phyloP scores from a whole-genome alignment of 2,888 invertebrate species.

The Drosophila vallismaia region DNA sequence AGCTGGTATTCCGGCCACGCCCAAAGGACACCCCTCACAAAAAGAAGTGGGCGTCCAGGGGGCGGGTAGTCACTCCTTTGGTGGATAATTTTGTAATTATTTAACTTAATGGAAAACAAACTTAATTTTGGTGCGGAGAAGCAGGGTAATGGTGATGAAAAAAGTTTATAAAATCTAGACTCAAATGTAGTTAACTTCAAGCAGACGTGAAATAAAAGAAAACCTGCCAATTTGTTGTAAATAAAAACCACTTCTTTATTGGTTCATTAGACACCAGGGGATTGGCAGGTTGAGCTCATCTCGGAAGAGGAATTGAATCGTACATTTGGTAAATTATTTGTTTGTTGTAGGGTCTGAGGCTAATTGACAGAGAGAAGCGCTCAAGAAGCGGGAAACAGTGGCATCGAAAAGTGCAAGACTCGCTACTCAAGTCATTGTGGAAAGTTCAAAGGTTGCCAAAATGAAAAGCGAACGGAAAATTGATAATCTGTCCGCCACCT shows the following conservation, averaged over 20 bases:
- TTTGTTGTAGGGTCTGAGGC: constrained; percentile 40
- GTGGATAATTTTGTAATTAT: constrained; percentile 78
- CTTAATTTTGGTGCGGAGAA: constrained; percentile 72
- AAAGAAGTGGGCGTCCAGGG: constrained; percentile 1
- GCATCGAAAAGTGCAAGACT: constrained; percentile 58
- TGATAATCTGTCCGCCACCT: constrained; percentile 54
- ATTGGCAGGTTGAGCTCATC: constrained; percentile 65
- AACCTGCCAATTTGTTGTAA: constrained; percentile 64
- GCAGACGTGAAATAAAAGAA: constrained; percentile 5
- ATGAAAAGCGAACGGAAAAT: constrained; percentile 66
- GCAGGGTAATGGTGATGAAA: constrained; percentile 43
- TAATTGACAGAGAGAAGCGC: constrained; percentile 64
- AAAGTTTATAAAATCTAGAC: constrained; percentile 2
- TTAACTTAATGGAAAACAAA: constrained; percentile 80
- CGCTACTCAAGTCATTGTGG: constrained; percentile 56
- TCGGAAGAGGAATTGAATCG: constrained; percentile 63
- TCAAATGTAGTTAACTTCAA: background rate
- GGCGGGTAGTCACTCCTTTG: constrained; percentile 53
- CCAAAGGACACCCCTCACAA: constrained; percentile 10
- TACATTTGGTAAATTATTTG: constrained; percentile 73
- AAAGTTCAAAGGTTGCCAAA: constrained; percentile 74
- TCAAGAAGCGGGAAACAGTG: constrained; percentile 5
- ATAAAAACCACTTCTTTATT: constrained; percentile 42
- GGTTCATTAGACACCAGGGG: constrained; percentile 33
- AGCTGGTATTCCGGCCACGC: constrained; percentile 60